These are phyloP conservation scores for Amiota communis DNA, from an alignment of 2,888 invertebrate genomes.

Conservation along the genomic window DNA sequence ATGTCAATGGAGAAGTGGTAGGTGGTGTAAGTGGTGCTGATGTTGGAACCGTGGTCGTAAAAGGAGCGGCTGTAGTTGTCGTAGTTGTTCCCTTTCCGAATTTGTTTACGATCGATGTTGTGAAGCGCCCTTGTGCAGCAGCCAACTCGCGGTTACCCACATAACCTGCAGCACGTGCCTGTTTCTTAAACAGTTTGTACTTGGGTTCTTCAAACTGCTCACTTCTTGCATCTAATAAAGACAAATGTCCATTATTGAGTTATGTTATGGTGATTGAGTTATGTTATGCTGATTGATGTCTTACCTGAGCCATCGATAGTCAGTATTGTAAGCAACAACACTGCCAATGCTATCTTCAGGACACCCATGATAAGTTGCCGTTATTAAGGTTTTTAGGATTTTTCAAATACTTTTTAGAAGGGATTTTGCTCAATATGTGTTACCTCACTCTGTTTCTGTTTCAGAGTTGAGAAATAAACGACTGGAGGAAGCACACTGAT, in stretches of 20 bases:
- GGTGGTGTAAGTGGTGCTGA: background rate
- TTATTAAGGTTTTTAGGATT: too few species aligned
- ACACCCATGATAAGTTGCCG: background rate
- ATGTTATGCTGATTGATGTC: too few species aligned
- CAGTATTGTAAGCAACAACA: slow-evolving; percentile 43
- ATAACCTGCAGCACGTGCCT: slow-evolving; percentile 31
- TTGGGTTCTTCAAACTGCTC: slow-evolving; percentile 28
- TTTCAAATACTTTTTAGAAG: too few species aligned
- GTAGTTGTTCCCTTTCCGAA: slow-evolving; percentile 43
- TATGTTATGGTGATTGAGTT: background rate
- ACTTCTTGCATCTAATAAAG: background rate
- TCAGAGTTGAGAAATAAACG: slow-evolving; percentile 35
- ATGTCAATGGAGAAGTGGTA: background rate
- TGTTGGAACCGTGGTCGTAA: background rate
- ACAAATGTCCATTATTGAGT: background rate
- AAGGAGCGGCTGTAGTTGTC: slow-evolving; percentile 37
- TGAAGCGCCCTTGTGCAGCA: slow-evolving; percentile 53
- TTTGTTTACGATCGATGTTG: slow-evolving; percentile 50
- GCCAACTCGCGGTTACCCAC: slow-evolving; percentile 46
- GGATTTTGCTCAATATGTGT: background rate
- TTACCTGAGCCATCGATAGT: slow-evolving; percentile 45
- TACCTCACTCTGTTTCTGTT: background rate
- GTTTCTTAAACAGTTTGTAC: slow-evolving; percentile 38
- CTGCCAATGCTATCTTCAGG: background rate
- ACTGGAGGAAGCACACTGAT: slow-evolving; percentile 53